These are phyloP conservation scores for Calidris pygmaea DNA, from an alignment of 2,113 vertebrate genomes.

Conservation along the genomic window DNA sequence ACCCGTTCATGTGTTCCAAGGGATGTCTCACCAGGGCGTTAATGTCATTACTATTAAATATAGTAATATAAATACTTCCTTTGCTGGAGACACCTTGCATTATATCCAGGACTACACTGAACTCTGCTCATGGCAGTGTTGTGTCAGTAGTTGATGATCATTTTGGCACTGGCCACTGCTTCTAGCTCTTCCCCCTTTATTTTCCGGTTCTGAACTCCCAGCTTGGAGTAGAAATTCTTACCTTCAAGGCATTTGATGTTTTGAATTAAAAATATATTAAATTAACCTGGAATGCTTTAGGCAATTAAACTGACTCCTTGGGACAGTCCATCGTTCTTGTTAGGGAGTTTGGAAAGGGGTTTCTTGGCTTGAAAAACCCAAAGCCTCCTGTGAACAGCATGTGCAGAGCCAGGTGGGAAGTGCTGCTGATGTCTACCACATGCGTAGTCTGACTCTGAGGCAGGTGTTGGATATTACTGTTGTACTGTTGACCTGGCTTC, in stretches of 20 bases:
- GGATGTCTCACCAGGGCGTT: neutral
- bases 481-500: neutral
- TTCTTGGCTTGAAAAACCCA: neutral
- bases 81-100: neutral
- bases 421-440: neutral
- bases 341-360: neutral
- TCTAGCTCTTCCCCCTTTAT: neutral
- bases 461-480: neutral
- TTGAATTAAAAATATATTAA: neutral
- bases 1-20: neutral
- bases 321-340: neutral
- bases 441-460: accelerated
- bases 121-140: neutral
- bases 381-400: neutral
- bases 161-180: neutral
- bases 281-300: neutral
- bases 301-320: neutral
- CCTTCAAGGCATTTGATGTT: neutral
- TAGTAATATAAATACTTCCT: neutral
- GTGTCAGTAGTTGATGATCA: accelerated
- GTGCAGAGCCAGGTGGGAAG: neutral
- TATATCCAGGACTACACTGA: neutral
- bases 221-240: neutral
- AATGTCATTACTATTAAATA: neutral
- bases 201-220: neutral